phyloP scores from a whole-genome alignment of 1,140 invertebrate genomes.

The Charaxes varanes region DNA sequence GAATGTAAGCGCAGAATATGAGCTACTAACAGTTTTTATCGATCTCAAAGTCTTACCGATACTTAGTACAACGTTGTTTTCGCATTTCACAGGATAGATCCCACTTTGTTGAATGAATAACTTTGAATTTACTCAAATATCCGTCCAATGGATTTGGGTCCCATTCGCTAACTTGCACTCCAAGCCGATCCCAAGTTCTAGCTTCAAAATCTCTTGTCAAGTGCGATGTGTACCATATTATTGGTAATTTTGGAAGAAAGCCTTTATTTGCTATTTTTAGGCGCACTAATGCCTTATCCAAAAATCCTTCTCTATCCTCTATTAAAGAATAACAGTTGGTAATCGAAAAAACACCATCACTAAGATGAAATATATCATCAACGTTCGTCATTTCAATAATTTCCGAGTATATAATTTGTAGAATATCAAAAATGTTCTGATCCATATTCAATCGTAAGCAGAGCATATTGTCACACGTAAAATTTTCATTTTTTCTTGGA shows the following conservation, averaged over 20 bases:
- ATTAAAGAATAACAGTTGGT: conserved; percentile 78
- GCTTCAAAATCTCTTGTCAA: conserved; percentile 28
- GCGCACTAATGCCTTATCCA: conserved; percentile 74
- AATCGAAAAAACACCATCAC: conserved; percentile 79
- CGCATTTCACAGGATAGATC: conserved; percentile 83
- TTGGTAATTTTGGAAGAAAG: conserved; percentile 58
- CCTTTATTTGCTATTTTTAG: conserved; percentile 75
- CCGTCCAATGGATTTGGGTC: conserved; percentile 49
- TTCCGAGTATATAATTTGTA: conserved; percentile 75
- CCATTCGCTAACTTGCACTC: conserved; percentile 75
- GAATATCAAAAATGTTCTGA: conserved; percentile 76
- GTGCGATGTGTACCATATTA: conserved; percentile 42
- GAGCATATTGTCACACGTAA: conserved; percentile 79
- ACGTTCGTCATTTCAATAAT: conserved; percentile 75
- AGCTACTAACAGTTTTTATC: no score
- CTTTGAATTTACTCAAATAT: conserved; percentile 75
- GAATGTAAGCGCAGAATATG: neutral
- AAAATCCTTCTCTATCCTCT: conserved; percentile 78
- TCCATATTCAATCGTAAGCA: conserved; percentile 80
- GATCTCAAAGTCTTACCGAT: conserved; percentile 56
- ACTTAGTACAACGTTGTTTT: conserved; percentile 77
- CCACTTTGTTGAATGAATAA: conserved; percentile 84
- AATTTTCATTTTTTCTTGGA: conserved; percentile 77
- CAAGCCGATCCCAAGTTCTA: conserved; percentile 70
- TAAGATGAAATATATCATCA: conserved; percentile 79